Evolutionary conservation across 2,888 invertebrate genomes (phyloP).

Genomic region (Drosophila hamatofila): DNA sequence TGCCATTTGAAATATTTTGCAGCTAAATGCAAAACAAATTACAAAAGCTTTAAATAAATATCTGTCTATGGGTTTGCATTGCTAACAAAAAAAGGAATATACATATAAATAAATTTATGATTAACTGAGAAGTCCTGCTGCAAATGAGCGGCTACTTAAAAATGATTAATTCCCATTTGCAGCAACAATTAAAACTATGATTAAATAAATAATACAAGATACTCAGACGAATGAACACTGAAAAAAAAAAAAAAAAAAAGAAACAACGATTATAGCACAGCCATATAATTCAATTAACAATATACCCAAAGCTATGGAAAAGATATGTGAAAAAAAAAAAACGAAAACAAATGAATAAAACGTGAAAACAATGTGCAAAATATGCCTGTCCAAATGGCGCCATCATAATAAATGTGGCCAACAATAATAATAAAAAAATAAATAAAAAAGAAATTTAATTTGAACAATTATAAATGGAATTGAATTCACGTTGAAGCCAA

Average conservation of each 20-base stretch:
- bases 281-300: slow-evolving; percentile 70
- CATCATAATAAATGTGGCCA: slow-evolving; percentile 34
- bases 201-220: slow-evolving; percentile 31
- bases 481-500: slow-evolving; percentile 35
- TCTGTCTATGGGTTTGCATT: too few relatives aligned
- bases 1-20: background rate
- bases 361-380: slow-evolving; percentile 33
- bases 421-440: slow-evolving; percentile 25
- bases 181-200: slow-evolving; percentile 43
- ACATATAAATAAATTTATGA: background rate
- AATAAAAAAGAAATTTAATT: slow-evolving; percentile 50
- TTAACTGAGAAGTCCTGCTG: background rate
- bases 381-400: slow-evolving; percentile 29
- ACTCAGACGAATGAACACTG: slow-evolving; percentile 10
- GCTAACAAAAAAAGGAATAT: background rate
- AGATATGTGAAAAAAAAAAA: slow-evolving; percentile 8
- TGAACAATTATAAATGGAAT: slow-evolving; percentile 35
- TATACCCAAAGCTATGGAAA: slow-evolving; percentile 25
- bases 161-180: slow-evolving; percentile 33
- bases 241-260: slow-evolving; percentile 3
- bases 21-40: background rate
- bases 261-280: slow-evolving; percentile 19
- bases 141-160: slow-evolving; percentile 40
- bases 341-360: slow-evolving; percentile 23
- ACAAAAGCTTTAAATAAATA: background rate